Evolutionary conservation across 2,888 invertebrate species (phyloP).

Genomic region (Lithosia quadra): DNA sequence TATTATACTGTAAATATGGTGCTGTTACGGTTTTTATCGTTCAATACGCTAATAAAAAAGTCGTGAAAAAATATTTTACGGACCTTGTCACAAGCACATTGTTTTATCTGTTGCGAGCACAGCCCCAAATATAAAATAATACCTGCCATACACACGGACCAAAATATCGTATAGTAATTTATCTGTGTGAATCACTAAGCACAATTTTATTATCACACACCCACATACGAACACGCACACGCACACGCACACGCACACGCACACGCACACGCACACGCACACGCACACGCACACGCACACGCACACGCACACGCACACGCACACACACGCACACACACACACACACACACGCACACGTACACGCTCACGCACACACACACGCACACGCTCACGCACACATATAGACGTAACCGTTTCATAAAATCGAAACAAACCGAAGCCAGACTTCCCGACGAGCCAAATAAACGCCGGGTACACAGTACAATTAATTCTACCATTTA

Average conservation of each 20-base stretch:
- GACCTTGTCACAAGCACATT: slow-evolving; percentile 36
- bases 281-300: no score
- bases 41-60: slow-evolving; percentile 46
- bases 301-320: no score
- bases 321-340: no score
- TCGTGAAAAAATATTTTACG: slow-evolving; percentile 37
- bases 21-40: slow-evolving; percentile 40
- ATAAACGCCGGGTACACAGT: no score
- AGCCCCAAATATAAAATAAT: not conserved
- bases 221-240: not conserved
- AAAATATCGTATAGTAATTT: not conserved
- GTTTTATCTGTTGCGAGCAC: slow-evolving; percentile 36
- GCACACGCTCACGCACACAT: no score
- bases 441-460: no score
- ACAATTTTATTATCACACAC: not conserved
- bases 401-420: no score
- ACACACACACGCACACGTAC: no score
- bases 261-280: no score
- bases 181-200: not conserved
- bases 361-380: no score
- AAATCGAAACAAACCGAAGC: no score
- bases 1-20: not conserved
- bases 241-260: not conserved
- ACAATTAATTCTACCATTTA: not conserved
- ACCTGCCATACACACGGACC: not conserved